Base-by-base conservation (phyloP, 2,888 invertebrate species). In the Notocelia uddmanniana region DNA sequence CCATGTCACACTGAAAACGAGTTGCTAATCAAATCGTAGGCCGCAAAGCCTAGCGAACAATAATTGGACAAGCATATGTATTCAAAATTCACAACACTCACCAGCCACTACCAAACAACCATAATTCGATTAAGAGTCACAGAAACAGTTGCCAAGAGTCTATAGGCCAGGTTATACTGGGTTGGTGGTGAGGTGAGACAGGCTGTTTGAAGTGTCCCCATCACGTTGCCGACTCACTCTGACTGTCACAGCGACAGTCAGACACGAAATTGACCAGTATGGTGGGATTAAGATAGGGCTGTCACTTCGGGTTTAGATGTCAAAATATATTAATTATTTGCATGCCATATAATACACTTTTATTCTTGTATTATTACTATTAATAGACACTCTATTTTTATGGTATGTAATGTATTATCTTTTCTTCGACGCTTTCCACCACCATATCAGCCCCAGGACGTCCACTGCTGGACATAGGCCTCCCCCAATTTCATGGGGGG, bases 241-340 rank as follows among this genome's bases (percentile, higher is more conserved):
- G 11, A 31, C 45, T 60, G 54, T 60, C 59, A 54, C 31, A 34
- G 59, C 26, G 55, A 23, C 58, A 58, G 59, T 55, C 45, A 58
- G 59, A 60, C 45, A 54, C 41, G 45, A 59, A 57, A 66, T 52
- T 71, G 66, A 71, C 70, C 66, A 59, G 70, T 54, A 54, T 41
- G 26, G 19, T 21, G 52, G 58, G 70, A 58, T 59, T 58, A 69
- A n/a, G 21, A 0, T 54, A 71, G 71, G 71, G 71, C 26, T 71
- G 66, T 26, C 70, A n/a, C 48, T n/a, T 10, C 15, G 6, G n/a
- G 41, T 15, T 34, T 34, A 9, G 34, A 34, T 9, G 34, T 34
- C n/a, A n/a, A 34, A 34, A 34, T 8, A n/a, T n/a, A n/a, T n/a
- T n/a, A n/a, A n/a, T n/a, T n/a, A n/a, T n/a, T n/a, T n/a, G n/a